Evolutionary conservation across 2,113 vertebrate genomes (phyloP), one percentile per base, ranked within the genome.

Genomic region (Poecile atricapillus): DNA sequence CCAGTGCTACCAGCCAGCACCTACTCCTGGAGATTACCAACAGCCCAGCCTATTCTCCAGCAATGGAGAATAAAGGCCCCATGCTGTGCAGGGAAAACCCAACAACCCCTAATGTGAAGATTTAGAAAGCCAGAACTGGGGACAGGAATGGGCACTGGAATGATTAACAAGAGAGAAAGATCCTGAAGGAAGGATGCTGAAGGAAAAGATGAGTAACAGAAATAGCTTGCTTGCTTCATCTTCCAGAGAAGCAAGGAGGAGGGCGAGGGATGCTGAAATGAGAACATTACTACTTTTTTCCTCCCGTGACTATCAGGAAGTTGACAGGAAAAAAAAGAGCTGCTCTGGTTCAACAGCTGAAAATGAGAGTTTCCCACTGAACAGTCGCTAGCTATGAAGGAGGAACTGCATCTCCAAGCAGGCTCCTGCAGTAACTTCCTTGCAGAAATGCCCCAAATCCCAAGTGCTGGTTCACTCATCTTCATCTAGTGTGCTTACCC

Each of bases 151-250:
- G 82, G 39, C 52, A 44, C 79, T 46, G 41, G 47, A 81, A 53
- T 81, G 60, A 93, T 90, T 94, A 43, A 86, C 63, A 35, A 24
- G 75, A 79, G 28, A 58, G 18, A 79, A 76, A 31, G 78, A 83
- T 65, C 43, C 82, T 93, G 79, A 85, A 76, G 64, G 39, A 94
- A 85, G 75, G 35, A 91, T 71, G 78, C 59, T 83, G 63, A 87
- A 94, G 53, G 53, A 73, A 90, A 87, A 41, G 52, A 93, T 74
- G 44, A 95, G 47, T 59, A 92, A 94, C 70, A 96, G 76, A 94
- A 91, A 93, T 75, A 78, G 64, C 55, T 83, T 67, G 55, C 71
- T 80, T 86, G 52, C 56, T 94, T 88, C 50, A 68, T 80, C 74
- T 89, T 94, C 64, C 68, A 94, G 64, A 86, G 73, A 67, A 71